phyloP scores from a whole-genome alignment of 2,113 vertebrate genomes.

The Maccullochella peelii region DNA sequence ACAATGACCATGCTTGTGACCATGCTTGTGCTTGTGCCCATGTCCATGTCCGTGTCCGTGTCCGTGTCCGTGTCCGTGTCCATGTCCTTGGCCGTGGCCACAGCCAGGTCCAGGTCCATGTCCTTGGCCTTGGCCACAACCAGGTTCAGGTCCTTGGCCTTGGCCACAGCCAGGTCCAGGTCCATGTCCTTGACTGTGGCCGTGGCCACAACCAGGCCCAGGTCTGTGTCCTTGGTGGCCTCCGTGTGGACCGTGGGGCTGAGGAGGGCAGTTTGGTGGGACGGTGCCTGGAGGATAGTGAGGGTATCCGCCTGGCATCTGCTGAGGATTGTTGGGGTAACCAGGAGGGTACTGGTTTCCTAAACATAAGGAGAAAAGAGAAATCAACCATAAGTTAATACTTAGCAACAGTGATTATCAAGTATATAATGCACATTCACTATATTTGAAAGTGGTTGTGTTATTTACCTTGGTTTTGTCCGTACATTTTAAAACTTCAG shows the following conservation, averaged over 20 bases:
- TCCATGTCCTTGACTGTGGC: background rate
- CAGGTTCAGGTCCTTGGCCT: background rate
- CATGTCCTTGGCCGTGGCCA: rapidly evolving
- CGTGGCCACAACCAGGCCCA: conserved; percentile 16
- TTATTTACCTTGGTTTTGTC: conserved; percentile 76
- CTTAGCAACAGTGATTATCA: background rate
- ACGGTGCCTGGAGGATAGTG: conserved; percentile 45
- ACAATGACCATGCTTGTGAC: conserved; percentile 57
- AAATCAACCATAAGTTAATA: background rate
- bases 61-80: background rate
- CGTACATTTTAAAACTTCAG: conserved; percentile 61
- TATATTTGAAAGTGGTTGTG: background rate
- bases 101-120: conserved; percentile 11
- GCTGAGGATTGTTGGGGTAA: conserved; percentile 45
- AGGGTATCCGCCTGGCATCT: conserved; percentile 50
- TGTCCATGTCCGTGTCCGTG: conserved; percentile 19
- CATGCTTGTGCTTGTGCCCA: conserved; percentile 32
- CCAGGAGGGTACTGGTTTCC: conserved; percentile 68
- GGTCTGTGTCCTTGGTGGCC: conserved; percentile 15
- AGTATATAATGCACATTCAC: background rate
- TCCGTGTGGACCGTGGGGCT: conserved; percentile 23
- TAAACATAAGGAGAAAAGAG: conserved; percentile 11
- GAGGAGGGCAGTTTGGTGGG: conserved; percentile 51
- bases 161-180: conserved; percentile 22
- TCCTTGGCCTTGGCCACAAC: conserved; percentile 1